Conservation (phyloP, 2,113 vertebrate genomes). For the Gymnorhina tibicen region DNA sequence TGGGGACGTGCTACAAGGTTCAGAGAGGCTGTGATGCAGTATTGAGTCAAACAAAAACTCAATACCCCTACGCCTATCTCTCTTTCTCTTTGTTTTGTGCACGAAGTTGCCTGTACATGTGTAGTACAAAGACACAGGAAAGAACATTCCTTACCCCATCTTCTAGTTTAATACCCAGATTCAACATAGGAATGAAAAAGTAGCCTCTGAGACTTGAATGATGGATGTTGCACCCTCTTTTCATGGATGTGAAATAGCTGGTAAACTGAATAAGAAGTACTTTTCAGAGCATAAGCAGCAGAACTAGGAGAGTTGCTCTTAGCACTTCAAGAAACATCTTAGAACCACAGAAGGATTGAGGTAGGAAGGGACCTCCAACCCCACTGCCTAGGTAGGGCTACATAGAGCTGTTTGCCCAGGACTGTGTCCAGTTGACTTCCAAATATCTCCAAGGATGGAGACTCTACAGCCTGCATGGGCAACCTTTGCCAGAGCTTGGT, state of each 20-base stretch:
- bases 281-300: background rate
- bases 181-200: background rate
- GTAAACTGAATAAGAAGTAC: background rate
- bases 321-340: background rate
- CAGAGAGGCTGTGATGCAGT: background rate
- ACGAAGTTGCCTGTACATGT: background rate
- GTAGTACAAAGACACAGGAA: background rate
- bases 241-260: background rate
- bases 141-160: background rate
- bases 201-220: background rate
- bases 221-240: background rate
- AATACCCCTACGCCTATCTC: fast-evolving
- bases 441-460: background rate
- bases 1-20: background rate
- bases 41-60: background rate
- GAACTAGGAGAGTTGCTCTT: background rate
- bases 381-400: background rate
- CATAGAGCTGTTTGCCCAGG: background rate
- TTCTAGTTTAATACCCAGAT: background rate
- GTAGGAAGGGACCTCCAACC: background rate
- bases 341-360: background rate
- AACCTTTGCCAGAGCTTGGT: background rate
- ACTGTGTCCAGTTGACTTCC: background rate
- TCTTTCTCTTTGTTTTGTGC: background rate
- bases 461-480: background rate